phyloP scores from a whole-genome alignment of 2,113 vertebrate species.

The Chlorodrepanis virens region DNA sequence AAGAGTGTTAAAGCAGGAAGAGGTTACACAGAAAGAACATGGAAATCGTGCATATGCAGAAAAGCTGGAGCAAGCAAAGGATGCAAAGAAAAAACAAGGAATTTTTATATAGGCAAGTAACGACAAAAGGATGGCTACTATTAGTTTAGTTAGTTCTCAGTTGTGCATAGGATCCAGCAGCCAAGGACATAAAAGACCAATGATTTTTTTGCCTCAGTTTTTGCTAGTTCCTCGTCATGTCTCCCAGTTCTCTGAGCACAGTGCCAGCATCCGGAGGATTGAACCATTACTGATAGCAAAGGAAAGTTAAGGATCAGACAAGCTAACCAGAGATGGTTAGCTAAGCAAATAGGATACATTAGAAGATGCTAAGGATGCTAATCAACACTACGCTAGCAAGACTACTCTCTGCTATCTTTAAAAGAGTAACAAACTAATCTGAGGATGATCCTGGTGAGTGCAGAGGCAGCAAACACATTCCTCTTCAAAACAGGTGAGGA shows the following conservation, averaged over 20 bases:
- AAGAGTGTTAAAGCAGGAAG: not conserved
- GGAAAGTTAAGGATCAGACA: not conserved
- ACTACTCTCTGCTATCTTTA: not conserved
- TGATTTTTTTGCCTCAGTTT: not conserved
- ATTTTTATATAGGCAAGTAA: not conserved
- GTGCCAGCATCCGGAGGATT: not conserved
- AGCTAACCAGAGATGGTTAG: not conserved
- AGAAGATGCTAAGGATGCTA: not conserved
- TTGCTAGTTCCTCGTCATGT: not conserved
- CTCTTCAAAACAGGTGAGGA: not conserved
- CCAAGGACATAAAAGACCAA: not conserved
- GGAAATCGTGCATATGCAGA: not conserved
- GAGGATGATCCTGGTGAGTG: not conserved
- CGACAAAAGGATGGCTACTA: not conserved
- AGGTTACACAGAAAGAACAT: not conserved
- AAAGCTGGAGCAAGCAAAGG: not conserved
- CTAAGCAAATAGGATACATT: not conserved
- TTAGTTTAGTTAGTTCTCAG: not conserved
- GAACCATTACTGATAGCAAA: not conserved
- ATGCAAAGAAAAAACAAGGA: not conserved
- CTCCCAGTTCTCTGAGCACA: not conserved
- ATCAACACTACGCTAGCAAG: rapidly evolving
- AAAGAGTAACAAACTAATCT: not conserved
- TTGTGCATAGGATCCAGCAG: not conserved
- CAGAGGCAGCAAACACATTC: not conserved